Evolutionary conservation across 2,888 invertebrate genomes (phyloP), one percentile per base, ranked within the genome.

Genomic region (Aporophyla nigra): DNA sequence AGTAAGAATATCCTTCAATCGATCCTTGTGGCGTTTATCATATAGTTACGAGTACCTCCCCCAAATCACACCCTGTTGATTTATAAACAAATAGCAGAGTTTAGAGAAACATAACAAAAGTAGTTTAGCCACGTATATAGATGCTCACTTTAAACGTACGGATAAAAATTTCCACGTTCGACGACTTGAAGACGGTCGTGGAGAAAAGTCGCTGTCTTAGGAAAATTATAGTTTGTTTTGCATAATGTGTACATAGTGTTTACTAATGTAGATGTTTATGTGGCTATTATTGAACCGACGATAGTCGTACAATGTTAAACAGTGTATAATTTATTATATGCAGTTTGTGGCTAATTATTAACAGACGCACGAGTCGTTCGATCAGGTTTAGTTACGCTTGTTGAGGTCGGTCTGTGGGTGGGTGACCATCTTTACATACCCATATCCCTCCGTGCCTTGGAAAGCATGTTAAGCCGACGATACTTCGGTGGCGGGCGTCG

Each of bases 221-320:
- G 16, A 40, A 73, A 67, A 46, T 63, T 51, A 79, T 51, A 72
- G 62, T 73, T 80, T 58, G 74, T 63, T 79, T 80, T 68, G 19
- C 62, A 79, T 80, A 79, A 68, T 14, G 21, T 62, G 33, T 80
- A 16, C 16, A 16, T 51, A 21, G 53, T 78, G 51, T n/a, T 14
- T 56, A 19, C 27, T 27, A 24, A n/a, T 27, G 58, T 16, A 58
- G 40, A 5, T 40, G 9, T 4, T 9, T 27, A 27, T 19, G 43
- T 21, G 27, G 43, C 19, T 14, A 43, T 27, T 49, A 49, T 10
- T 21, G 12, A 49, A 67, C 19, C 9, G 62, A 27, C 49, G n/a
- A 10, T 21, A 21, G 16, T 43, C 27, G 5, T 76, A 2, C 12
- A 46, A 62, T 62, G 5, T 5, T 54, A 5, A 27, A 73, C 27